phyloP scores from a whole-genome alignment of 2,888 invertebrate genomes.

The Fissipunctia ypsillon region DNA sequence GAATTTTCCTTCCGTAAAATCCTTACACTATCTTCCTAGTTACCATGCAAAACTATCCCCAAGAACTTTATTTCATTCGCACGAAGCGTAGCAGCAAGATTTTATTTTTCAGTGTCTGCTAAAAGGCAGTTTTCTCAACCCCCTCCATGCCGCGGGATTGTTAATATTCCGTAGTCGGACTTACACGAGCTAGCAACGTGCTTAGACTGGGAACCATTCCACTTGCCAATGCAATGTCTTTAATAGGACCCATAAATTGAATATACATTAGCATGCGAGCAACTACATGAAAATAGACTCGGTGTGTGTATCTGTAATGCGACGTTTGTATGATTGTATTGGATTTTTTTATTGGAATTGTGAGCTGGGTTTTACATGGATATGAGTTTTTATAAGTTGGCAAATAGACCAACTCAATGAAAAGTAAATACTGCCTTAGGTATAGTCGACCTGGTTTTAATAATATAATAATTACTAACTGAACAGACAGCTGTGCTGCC shows the following conservation, averaged over 20 bases:
- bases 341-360: constrained; percentile 22
- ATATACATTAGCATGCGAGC: constrained; percentile 79
- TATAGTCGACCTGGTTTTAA: background rate
- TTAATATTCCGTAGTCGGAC: constrained; percentile 79
- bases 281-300: constrained; percentile 68
- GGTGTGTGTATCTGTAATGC: constrained; percentile 25
- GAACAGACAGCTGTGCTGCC: background rate
- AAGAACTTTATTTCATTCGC: constrained; percentile 70
- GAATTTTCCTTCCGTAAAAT: background rate
- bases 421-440: background rate
- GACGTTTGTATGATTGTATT: constrained; percentile 27
- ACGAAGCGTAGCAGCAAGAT: constrained; percentile 69
- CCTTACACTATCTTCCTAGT: constrained; percentile 23
- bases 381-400: background rate
- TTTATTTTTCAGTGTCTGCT: constrained; percentile 80
- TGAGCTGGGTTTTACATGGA: background rate
- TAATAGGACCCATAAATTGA: constrained; percentile 85
- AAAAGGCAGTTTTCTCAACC: constrained; percentile 79
- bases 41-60: constrained; percentile 65
- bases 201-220: constrained; percentile 60
- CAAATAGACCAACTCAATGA: background rate
- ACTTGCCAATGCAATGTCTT: constrained; percentile 82
- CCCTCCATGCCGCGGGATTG: constrained; percentile 68
- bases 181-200: constrained; percentile 73
- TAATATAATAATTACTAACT: background rate